Evolutionary conservation across 2,113 vertebrate genomes (phyloP), one percentile per base, ranked within the genome.

Genomic region (Cyanoderma ruficeps): DNA sequence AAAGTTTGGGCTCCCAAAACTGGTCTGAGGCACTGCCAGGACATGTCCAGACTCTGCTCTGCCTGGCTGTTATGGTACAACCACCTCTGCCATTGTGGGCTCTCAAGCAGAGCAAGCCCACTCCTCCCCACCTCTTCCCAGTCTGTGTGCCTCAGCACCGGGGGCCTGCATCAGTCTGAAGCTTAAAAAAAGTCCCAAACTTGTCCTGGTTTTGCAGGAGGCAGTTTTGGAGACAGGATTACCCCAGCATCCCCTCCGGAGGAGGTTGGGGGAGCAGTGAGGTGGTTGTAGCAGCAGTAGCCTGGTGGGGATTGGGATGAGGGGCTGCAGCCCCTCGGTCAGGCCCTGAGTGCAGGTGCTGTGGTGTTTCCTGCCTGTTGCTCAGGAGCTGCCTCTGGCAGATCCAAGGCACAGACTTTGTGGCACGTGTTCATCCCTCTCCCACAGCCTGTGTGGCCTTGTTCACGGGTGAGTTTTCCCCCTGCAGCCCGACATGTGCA

Each of bases 301-400:
- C 4, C 1, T 1, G 11, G 15, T 13, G 18, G 55, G 76, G 47
- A 9, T 35, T 0, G 2, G 41, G 71, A 3, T 25, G 19, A 22
- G 16, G 52, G 63, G 20, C 61, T 49, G 52, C 18, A 83, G 85
- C 75, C 61, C 78, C 4, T 52, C 3, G 1, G 2, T 18, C 1
- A 30, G n/a, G 25, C 31, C 14, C 52, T 8, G 24, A 0, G 0
- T 23, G 17, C 4, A 4, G 86, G 28, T 74, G 71, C 61, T 56
- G 55, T 2, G 2, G 9, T 1, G 6, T 46, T 83, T 33, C 0
- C 0, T 55, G 64, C 49, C 72, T 75, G 81, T 94, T 90, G 93
- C 85, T 65, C 55, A 74, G 89, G 81, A 74, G 90, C 92, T 77
- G 87, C 2, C 68, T 57, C 25, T 65, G 64, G 22, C 41, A 44